Conservation (phyloP, 2,797 vertebrate species). For the Carcharodon carcharias region DNA sequence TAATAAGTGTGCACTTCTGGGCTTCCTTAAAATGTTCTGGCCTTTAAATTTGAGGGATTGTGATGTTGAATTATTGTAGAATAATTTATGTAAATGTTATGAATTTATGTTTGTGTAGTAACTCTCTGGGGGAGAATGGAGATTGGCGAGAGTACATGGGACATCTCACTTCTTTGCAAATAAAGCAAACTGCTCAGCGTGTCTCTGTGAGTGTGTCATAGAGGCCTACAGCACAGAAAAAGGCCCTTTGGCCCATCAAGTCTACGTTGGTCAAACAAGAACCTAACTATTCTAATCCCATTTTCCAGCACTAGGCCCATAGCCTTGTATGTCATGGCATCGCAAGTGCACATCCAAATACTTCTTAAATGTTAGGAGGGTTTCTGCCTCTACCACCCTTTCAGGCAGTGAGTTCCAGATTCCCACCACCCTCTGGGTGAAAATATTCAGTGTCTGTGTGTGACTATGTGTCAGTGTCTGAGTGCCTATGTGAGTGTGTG, state of each 20-base stretch:
- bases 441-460: neutral
- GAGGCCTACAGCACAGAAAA: too few species aligned
- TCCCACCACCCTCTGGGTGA: too few species aligned
- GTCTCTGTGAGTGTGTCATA: neutral
- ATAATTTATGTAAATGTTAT: neutral
- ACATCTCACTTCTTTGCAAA: neutral
- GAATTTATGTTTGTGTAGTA: neutral
- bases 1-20: neutral
- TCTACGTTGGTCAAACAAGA: too few species aligned
- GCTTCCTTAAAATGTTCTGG: neutral
- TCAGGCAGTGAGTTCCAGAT: too few species aligned
- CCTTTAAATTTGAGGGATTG: neutral
- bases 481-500: neutral
- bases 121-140: neutral
- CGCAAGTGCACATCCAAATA: too few species aligned
- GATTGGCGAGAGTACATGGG: neutral
- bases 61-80: neutral
- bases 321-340: too few species aligned
- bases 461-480: too few species aligned
- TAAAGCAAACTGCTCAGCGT: neutral
- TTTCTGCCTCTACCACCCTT: too few species aligned
- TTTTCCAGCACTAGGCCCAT: too few species aligned
- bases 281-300: too few species aligned
- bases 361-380: too few species aligned
- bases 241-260: too few species aligned